Conservation (phyloP, 2,888 invertebrate genomes). For the Drepana falcataria region DNA sequence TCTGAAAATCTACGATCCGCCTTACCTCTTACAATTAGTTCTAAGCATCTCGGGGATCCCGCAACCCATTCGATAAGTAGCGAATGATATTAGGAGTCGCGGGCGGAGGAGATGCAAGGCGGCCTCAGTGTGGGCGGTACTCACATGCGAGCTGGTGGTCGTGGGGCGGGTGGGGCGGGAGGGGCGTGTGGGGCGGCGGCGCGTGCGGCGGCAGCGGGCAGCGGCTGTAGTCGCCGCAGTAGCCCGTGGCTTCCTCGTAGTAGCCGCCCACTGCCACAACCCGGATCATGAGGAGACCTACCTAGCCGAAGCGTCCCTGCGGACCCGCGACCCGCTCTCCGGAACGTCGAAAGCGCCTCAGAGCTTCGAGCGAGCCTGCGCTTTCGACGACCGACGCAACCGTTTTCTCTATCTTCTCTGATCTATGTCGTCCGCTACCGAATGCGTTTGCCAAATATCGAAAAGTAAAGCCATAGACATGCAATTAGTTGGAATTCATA, state of each 20-base stretch:
- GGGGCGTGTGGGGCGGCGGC: constrained; percentile 30
- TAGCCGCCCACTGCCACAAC: constrained; percentile 73
- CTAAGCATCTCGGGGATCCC: background rate
- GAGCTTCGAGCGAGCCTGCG: background rate
- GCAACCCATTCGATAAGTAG: background rate
- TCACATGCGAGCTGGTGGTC: constrained; percentile 63
- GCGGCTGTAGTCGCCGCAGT: constrained; percentile 67
- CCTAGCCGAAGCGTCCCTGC: constrained; percentile 8
- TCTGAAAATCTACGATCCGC: background rate
- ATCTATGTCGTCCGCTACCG: constrained; percentile 3
- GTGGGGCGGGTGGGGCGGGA: constrained; percentile 31
- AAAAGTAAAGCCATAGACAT: constrained; percentile 56
- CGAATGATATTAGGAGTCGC: background rate
- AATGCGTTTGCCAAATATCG: constrained; percentile 16
- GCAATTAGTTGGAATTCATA: constrained; percentile 54
- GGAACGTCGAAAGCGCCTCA: constrained; percentile 7
- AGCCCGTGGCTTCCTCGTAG: constrained; percentile 66
- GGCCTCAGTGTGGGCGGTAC: constrained; percentile 28
- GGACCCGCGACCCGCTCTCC: constrained; percentile 8
- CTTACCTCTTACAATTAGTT: background rate
- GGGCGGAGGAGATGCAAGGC: constrained; percentile 1
- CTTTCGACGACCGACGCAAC: background rate
- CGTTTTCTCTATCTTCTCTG: background rate
- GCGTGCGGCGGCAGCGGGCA: constrained; percentile 46
- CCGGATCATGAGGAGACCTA: constrained; percentile 14